phyloP scores from a whole-genome alignment of 2,113 vertebrate genomes.

The Theropithecus gelada region DNA sequence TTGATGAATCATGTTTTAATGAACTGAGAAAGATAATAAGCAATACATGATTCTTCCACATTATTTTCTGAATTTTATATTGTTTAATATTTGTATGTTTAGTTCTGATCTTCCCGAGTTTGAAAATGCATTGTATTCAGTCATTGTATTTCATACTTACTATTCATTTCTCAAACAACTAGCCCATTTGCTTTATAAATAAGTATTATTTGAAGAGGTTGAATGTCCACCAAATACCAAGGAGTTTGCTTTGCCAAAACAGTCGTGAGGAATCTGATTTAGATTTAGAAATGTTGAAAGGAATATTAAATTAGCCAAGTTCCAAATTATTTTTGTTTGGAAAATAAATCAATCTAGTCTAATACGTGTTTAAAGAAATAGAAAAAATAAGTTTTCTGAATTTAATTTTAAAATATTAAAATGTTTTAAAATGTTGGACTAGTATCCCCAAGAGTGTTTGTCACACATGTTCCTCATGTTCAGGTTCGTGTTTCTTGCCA shows the following conservation, averaged over 20 bases:
- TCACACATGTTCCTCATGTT: background rate
- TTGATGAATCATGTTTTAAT: background rate
- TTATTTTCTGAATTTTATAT: background rate
- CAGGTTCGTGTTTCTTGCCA: background rate
- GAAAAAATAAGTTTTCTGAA: background rate
- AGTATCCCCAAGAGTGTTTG: background rate
- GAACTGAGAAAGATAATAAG: background rate
- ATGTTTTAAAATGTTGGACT: background rate
- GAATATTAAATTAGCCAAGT: background rate
- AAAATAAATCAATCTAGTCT: background rate
- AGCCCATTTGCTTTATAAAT: background rate
- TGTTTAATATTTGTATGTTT: background rate
- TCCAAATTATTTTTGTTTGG: conserved; percentile 29
- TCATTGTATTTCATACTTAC: background rate
- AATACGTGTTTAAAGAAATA: background rate
- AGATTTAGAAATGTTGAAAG: background rate
- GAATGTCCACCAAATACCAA: background rate
- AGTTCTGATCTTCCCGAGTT: background rate
- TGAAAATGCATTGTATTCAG: background rate
- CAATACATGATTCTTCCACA: background rate
- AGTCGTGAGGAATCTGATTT: background rate
- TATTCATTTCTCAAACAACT: background rate
- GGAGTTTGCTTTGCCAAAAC: background rate
- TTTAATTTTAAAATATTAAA: conserved; percentile 19
- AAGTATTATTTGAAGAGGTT: background rate